A percentile compares a stretch with the other conserved stretches of the same genome.
phyloP scores from a whole-genome alignment of 2,888 invertebrate genomes.

The Spilarctia lutea region DNA sequence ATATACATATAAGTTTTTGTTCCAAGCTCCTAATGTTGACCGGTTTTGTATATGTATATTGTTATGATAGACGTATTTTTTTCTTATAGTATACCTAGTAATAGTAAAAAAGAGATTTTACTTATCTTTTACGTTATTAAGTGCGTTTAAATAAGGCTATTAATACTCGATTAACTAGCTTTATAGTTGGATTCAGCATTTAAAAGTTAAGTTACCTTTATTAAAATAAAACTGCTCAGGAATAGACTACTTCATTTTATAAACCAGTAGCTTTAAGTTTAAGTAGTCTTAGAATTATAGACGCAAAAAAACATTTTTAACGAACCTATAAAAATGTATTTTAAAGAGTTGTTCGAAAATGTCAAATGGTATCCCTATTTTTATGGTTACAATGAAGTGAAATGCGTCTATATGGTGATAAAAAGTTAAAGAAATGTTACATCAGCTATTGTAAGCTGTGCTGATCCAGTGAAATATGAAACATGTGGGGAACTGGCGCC shows the following conservation, averaged over 20 bases:
- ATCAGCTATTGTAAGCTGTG: slow-evolving; percentile 72
- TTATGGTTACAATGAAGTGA: background rate
- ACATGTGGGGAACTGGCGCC: slow-evolving; percentile 77
- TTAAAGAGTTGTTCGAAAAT: background rate
- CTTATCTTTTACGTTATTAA: background rate
- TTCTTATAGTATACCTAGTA: no score
- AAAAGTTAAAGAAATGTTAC: slow-evolving; percentile 61
- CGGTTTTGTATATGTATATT: no score
- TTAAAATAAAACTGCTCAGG: background rate
- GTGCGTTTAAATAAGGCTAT: background rate
- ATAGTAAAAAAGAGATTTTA: no score
- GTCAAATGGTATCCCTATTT: background rate
- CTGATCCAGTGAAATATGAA: slow-evolving; percentile 83
- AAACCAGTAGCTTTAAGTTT: background rate
- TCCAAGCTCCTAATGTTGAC: no score
- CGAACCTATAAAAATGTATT: background rate
- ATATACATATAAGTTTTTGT: no score
- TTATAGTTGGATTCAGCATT: background rate
- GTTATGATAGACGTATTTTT: no score
- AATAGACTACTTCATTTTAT: background rate
- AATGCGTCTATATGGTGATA: slow-evolving; percentile 35
- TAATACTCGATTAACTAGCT: background rate
- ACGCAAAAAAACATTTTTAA: background rate
- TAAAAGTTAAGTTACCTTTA: background rate
- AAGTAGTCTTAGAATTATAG: background rate